These are phyloP conservation scores for Epistrophella euchroma DNA, from an alignment of 2,888 invertebrate species.

Conservation along the genomic window DNA sequence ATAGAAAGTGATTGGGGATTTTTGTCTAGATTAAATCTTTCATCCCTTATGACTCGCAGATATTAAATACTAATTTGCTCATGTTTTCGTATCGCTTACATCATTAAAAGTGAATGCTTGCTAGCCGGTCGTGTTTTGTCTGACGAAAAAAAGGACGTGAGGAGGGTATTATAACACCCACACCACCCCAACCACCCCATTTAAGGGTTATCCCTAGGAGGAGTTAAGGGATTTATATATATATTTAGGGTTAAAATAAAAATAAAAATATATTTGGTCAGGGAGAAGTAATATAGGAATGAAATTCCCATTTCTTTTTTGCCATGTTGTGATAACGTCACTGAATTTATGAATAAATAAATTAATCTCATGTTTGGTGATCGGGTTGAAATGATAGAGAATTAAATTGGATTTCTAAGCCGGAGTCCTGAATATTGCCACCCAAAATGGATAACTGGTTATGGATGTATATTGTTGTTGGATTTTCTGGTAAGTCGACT, in stretches of 20 bases:
- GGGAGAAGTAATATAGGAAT: neutral
- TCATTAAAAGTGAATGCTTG: conserved; percentile 48
- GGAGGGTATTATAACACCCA: conserved; percentile 35
- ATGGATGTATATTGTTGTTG: conserved; percentile 59
- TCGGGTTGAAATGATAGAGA: conserved; percentile 67
- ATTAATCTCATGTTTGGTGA: conserved; percentile 69
- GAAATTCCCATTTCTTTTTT: conserved; percentile 10
- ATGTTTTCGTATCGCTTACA: conserved; percentile 53
- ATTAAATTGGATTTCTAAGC: conserved; percentile 69
- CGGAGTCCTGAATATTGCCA: conserved; percentile 28
- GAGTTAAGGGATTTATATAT: conserved; percentile 44
- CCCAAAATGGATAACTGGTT: conserved; percentile 70
- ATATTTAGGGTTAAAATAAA: conserved; percentile 39
- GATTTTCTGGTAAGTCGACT: conserved; percentile 62
- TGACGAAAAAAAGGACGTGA: conserved; percentile 21
- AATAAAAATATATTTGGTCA: conserved; percentile 25
- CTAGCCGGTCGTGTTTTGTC: conserved; percentile 41
- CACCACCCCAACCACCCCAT: neutral
- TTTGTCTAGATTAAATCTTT: neutral
- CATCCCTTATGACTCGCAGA: neutral
- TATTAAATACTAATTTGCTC: conserved; percentile 14
- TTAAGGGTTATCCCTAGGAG: conserved; percentile 32
- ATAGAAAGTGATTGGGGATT: neutral
- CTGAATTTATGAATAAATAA: conserved; percentile 70
- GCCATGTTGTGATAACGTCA: conserved; percentile 49